Base-by-base conservation (phyloP, 2,113 vertebrate species). In the Promerops cafer region DNA sequence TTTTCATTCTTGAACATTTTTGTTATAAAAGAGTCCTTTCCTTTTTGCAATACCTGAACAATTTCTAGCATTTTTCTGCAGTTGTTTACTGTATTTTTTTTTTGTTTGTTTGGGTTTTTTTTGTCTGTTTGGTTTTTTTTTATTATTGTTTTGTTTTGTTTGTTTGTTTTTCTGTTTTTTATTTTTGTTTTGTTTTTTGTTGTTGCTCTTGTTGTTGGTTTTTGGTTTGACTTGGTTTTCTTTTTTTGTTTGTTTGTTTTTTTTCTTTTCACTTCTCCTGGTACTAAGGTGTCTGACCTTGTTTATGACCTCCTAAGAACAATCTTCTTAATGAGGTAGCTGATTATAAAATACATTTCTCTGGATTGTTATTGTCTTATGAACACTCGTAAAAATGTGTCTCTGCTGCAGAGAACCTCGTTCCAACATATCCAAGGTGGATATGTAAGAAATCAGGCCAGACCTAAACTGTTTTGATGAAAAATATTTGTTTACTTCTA, bases 281-380 rank as follows among this genome's bases (percentile, higher is more conserved):
- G 4, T 69, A 44, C 26, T 77, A 24, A 71, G 17, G 16, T 72
- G 14, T n/a, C 39, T 60, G 16, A 60, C 16, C 7, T 69, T 42
- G 8, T 70, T 52, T 21, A 2, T 49, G 52, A 50, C 13, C 18
- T 27, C 40, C 22, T 69, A 78, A 47, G 44, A 76, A 74, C 52
- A 63, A 61, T 40, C 16, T 57, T 33, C 16, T 79, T 91, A 92
- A 82, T 0, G 0, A 87, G 90, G 40, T 5, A 75, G 7, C 23
- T 75, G 56, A 37, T 82, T 40, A 66, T 78, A 42, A 94, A 87
- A 90, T 35, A 50, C 18, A 57, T 28, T 20, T 84, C 64, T 89
- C 77, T 89, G 42, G 60, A 70, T 42, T 40, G 10, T 70, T 78
- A 53, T 57, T 84, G 59, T 63, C 42, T 37, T 31, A 66, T 20